Percentiles rank a stretch among this genome's conserved stretches.
Evolutionary conservation across 2,113 vertebrate species (phyloP).

Genomic region (Caretta caretta): DNA sequence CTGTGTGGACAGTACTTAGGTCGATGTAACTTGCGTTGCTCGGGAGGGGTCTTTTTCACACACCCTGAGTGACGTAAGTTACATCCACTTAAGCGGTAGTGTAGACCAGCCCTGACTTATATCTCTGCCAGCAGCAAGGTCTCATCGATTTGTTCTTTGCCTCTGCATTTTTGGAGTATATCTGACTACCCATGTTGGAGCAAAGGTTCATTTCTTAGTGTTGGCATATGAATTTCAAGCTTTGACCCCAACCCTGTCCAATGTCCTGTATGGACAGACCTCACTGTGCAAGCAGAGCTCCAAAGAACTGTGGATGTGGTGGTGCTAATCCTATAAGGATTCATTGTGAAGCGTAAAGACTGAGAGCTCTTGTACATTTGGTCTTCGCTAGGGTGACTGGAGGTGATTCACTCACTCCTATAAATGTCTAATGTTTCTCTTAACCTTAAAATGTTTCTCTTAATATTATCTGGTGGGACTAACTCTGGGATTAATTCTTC

Average conservation of each 20-base stretch:
- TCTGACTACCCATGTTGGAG: background rate
- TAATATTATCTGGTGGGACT: background rate
- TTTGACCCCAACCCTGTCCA: background rate
- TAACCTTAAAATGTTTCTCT: background rate
- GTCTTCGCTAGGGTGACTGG: background rate
- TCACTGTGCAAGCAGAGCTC: background rate
- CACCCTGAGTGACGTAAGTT: too few species aligned
- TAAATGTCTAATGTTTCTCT: background rate
- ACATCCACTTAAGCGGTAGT: too few species aligned
- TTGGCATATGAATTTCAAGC: background rate
- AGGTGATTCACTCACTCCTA: background rate
- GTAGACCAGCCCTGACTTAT: too few species aligned
- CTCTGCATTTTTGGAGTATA: fast-evolving
- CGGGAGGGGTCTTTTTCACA: too few species aligned
- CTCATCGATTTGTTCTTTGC: background rate
- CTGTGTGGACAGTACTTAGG: too few species aligned
- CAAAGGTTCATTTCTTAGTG: background rate
- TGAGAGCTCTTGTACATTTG: background rate
- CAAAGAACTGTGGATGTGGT: background rate
- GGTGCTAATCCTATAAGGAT: background rate
- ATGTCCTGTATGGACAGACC: background rate
- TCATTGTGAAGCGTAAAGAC: background rate
- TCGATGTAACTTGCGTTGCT: too few species aligned
- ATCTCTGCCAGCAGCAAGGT: background rate
- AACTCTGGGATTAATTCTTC: background rate